Percentiles rank a stretch among this genome's conserved stretches.
These are phyloP conservation scores for Micrasema longulum DNA, from an alignment of 1,140 invertebrate species.

Conservation along the genomic window DNA sequence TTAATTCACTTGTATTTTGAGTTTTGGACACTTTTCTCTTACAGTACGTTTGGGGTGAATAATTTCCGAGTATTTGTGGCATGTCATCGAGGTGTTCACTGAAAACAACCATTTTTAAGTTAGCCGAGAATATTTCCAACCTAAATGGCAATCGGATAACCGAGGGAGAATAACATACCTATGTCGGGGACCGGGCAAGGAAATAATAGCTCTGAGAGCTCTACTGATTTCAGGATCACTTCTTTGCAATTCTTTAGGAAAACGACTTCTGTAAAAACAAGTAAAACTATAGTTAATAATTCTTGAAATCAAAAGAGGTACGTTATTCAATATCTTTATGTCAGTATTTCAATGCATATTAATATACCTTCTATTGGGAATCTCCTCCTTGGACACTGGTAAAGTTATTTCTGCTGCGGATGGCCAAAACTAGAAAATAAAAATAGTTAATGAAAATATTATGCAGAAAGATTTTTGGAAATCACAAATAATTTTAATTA, in stretches of 20 bases:
- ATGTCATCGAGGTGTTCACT: conserved; percentile 59
- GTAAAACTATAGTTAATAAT: no score
- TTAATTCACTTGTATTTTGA: conserved; percentile 64
- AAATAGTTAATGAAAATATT: not conserved
- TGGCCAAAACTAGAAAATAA: no score
- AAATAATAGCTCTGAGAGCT: conserved; percentile 62
- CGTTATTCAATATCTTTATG: no score
- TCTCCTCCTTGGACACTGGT: no score
- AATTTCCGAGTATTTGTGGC: conserved; percentile 63
- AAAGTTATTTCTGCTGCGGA: no score
- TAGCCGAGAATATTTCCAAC: no score
- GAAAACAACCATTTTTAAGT: conserved; percentile 23
- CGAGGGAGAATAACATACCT: conserved; percentile 40
- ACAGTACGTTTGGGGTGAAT: conserved; percentile 61
- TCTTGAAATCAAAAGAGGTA: no score
- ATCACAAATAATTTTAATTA: conserved; percentile 3
- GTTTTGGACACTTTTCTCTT: conserved; percentile 70
- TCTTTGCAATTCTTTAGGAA: conserved; percentile 57
- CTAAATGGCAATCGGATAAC: no score
- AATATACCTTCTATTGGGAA: no score
- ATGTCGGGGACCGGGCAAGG: conserved; percentile 63
- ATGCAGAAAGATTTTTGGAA: conserved; percentile 1
- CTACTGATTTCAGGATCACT: conserved; percentile 60
- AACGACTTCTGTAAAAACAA: conserved; percentile 56
- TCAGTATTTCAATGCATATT: no score